Conservation (phyloP, 1,140 invertebrate genomes). For the Trialeurodes vaporariorum region DNA sequence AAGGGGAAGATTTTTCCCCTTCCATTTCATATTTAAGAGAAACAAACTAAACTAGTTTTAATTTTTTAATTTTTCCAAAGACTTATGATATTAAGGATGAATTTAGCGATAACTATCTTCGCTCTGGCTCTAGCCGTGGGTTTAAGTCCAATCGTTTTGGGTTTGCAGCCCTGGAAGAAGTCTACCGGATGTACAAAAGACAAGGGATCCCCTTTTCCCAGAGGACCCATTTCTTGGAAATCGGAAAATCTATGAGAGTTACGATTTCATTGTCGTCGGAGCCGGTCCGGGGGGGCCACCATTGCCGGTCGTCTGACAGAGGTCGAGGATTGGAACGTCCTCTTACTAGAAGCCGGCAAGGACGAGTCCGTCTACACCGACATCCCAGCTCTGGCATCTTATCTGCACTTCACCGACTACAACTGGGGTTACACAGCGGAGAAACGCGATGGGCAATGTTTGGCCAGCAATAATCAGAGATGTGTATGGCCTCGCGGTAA, state of each 20-base stretch:
- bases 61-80: too few relatives aligned
- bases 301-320: slow-evolving; percentile 45
- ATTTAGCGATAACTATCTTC: background rate
- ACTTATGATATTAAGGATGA: too few relatives aligned
- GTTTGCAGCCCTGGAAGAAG: background rate
- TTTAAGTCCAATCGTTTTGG: background rate
- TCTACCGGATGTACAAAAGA: slow-evolving; percentile 21
- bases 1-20: too few relatives aligned
- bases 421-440: slow-evolving; percentile 61
- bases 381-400: slow-evolving; percentile 47
- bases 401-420: slow-evolving; percentile 40
- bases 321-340: slow-evolving; percentile 34
- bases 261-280: slow-evolving; percentile 36
- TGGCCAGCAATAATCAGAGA: slow-evolving; percentile 24
- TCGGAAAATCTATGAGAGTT: slow-evolving; percentile 22
- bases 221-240: slow-evolving; percentile 24
- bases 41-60: too few relatives aligned
- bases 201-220: slow-evolving; percentile 22
- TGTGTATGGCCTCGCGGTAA: slow-evolving; percentile 26
- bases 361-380: slow-evolving; percentile 54
- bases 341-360: slow-evolving; percentile 48
- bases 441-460: slow-evolving; percentile 45
- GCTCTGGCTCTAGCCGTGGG: background rate
- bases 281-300: slow-evolving; percentile 44
- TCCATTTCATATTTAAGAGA: too few relatives aligned